Evolutionary conservation across 2,888 invertebrate species (phyloP).

Genomic region (Eilema griseolum): DNA sequence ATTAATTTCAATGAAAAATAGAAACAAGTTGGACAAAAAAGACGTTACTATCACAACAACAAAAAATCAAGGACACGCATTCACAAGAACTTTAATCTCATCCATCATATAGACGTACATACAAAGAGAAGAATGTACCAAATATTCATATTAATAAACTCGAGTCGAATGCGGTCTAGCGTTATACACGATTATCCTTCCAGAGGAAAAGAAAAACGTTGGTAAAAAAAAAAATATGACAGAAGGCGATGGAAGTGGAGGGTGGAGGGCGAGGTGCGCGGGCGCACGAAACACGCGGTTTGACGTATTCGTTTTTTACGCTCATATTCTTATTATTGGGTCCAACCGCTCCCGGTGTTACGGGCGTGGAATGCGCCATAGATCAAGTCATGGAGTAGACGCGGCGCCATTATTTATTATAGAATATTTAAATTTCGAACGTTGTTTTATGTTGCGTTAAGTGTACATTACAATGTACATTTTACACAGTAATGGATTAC

Average conservation of each 20-base stretch:
- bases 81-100: constrained; percentile 46
- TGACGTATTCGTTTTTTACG: constrained; percentile 83
- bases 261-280: constrained; percentile 60
- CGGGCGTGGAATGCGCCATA: constrained; percentile 83
- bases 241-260: constrained; percentile 61
- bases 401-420: constrained; percentile 58
- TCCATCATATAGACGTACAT: constrained; percentile 49
- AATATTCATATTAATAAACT: constrained; percentile 76
- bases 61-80: constrained; percentile 45
- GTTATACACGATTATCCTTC: constrained; percentile 82
- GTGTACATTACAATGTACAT: constrained; percentile 1
- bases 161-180: constrained; percentile 73
- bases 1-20: constrained; percentile 45
- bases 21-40: constrained; percentile 38
- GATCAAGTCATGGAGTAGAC: constrained; percentile 68
- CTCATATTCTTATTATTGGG: constrained; percentile 85
- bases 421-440: constrained; percentile 17
- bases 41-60: constrained; percentile 49
- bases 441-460: constrained; percentile 13
- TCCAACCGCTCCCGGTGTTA: constrained; percentile 86
- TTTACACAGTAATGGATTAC: background rate
- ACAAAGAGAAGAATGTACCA: constrained; percentile 60
- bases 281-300: constrained; percentile 77
- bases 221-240: constrained; percentile 65
- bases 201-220: constrained; percentile 59